Percentiles rank a stretch among this genome's conserved stretches.
These are phyloP conservation scores for Isaurus tuberculatus DNA, from an alignment of 92 coral and sea anemone species.

Conservation along the genomic window DNA sequence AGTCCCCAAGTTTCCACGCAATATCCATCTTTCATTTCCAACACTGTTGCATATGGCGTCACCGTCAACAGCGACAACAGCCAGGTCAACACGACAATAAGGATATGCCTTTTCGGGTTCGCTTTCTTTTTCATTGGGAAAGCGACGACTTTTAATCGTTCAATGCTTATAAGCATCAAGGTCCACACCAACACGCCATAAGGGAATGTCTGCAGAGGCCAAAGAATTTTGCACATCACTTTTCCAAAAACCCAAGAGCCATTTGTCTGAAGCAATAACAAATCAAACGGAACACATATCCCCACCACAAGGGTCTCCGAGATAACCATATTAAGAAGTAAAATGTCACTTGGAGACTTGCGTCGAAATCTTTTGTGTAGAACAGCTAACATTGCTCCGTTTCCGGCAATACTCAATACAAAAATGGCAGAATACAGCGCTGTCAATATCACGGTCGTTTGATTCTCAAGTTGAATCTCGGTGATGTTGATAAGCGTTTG, in stretches of 20 bases:
- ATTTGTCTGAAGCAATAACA: conserved; percentile 46
- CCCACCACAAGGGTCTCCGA: conserved; percentile 74
- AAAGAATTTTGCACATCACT: conserved; percentile 69
- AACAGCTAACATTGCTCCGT: conserved; percentile 72
- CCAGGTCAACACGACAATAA: conserved; percentile 64
- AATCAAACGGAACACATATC: conserved; percentile 77
- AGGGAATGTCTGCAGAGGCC: conserved; percentile 81
- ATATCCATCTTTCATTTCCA: conserved; percentile 55
- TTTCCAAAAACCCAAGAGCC: conserved; percentile 75
- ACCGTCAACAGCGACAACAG: conserved; percentile 60
- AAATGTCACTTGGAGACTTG: conserved; percentile 59
- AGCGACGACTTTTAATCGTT: conserved; percentile 74
- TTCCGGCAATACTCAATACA: conserved; percentile 68
- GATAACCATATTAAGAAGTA: conserved; percentile 77
- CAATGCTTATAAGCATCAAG: conserved; percentile 67
- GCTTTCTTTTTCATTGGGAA: conserved; percentile 43
- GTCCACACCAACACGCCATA: conserved; percentile 79
- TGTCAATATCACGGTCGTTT: neutral
- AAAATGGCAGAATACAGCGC: conserved; percentile 60
- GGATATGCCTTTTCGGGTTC: conserved; percentile 15
- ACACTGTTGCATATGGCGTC: conserved; percentile 63
- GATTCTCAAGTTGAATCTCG: neutral
- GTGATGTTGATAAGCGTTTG: neutral
- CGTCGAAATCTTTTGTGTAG: conserved; percentile 63
- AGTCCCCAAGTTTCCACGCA: conserved; percentile 79